Evolutionary conservation across 1,140 invertebrate species (phyloP), one percentile per base, ranked within the genome.

Genomic region (Rhyzopertha dominica): DNA sequence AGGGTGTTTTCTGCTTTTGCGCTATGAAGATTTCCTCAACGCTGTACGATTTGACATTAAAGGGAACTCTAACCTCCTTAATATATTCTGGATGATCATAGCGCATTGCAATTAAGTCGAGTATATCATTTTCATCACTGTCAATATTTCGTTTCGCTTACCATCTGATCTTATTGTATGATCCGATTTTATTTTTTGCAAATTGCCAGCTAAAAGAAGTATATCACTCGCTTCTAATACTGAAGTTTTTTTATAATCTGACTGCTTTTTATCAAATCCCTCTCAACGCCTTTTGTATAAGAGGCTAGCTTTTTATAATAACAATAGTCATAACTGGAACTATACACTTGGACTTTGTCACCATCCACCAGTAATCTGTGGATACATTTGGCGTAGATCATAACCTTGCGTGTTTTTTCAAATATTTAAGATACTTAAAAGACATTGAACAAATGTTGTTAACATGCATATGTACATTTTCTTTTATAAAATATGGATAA

Each of bases 151-250:
- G 26, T n/a, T 20, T 17, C 10, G 36, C 36, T 25, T 39, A 20
- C 16, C 10, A 39, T 24, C 36, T 39, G 17, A 39, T 18, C 36
- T 3, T 5, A 39, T 7, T 25, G 36, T 39, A 22, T 5, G 9
- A 39, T 39, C 36, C 18, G 36, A 24, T 14, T 39, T 39, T 24
- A 39, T 24, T 2, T 25, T 25, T 39, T 39, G 36, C 23, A 39
- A 39, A 39, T 36, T 36, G 19, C 26, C 26, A 39, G 22, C 19
- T 24, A 17, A 9, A 20, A 39, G 26, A 39, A 25, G 8, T 39
- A 24, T 20, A 16, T 39, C 5, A 39, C 5, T 9, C 8, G 36
- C 18, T 25, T 22, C 20, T 25, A 25, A 17, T 24, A 39, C 16
- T 10, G 36, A 14, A 4, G 24, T 25, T 9, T 25, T 39, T 16